These are phyloP conservation scores for Podarcis siculus DNA, from an alignment of 2,797 vertebrate genomes.

Conservation along the genomic window DNA sequence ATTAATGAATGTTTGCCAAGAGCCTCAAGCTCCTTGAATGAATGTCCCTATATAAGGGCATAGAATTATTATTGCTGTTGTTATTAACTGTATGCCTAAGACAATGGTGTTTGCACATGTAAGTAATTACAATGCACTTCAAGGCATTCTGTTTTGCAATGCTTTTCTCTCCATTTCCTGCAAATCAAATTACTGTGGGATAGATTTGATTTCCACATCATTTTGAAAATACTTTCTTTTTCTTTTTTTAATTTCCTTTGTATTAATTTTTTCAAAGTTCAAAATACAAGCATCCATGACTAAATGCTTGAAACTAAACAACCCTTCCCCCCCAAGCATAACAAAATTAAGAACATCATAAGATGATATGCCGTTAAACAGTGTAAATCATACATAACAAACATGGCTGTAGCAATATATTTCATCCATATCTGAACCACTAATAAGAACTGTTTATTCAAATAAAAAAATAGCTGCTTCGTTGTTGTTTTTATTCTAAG, in stretches of 20 bases:
- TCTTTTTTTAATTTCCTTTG: slow-evolving; percentile 82
- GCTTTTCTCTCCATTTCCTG: slow-evolving; percentile 83
- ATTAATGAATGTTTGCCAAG: slow-evolving; percentile 34
- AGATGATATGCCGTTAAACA: slow-evolving; percentile 72
- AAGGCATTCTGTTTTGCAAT: slow-evolving; percentile 83
- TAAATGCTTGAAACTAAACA: slow-evolving; percentile 82
- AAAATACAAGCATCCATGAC: slow-evolving; percentile 81
- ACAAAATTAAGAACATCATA: slow-evolving; percentile 80
- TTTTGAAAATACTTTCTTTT: slow-evolving; percentile 84
- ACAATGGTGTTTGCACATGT: slow-evolving; percentile 81
- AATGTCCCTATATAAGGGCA: slow-evolving; percentile 48
- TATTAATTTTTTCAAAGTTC: slow-evolving; percentile 82
- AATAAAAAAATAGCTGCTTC: slow-evolving; percentile 73
- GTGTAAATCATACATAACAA: slow-evolving; percentile 76
- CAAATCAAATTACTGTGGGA: slow-evolving; percentile 82
- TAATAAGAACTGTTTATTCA: slow-evolving; percentile 78
- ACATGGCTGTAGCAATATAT: slow-evolving; percentile 74
- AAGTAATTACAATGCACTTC: slow-evolving; percentile 84
- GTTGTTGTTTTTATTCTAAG: slow-evolving; percentile 68
- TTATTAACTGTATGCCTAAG: slow-evolving; percentile 76
- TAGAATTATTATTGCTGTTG: slow-evolving; percentile 59
- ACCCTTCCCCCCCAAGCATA: slow-evolving; percentile 69
- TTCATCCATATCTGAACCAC: slow-evolving; percentile 80
- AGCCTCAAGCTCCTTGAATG: slow-evolving; percentile 47
- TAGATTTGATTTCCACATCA: slow-evolving; percentile 84